phyloP scores from a whole-genome alignment of 2,888 invertebrate genomes.

The Axea sp. region DNA sequence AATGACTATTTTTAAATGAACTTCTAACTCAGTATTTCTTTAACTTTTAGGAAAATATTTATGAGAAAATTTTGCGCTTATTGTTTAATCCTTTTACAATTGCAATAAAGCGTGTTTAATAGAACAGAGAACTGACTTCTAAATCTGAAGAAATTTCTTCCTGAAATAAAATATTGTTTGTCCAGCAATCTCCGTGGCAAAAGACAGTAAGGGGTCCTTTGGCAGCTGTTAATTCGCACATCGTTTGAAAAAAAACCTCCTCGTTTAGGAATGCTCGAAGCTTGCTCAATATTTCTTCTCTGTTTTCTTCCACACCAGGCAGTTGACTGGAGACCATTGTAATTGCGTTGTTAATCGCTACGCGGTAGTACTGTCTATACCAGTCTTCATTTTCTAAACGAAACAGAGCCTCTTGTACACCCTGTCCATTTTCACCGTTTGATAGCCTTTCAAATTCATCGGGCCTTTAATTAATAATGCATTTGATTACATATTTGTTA shows the following conservation, averaged over 20 bases:
- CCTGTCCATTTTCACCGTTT: conserved; percentile 68
- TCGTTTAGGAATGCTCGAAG: conserved; percentile 83
- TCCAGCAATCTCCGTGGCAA: conserved; percentile 89
- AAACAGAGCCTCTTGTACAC: conserved; percentile 82
- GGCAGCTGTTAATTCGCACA: conserved; percentile 84
- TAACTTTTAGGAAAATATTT: too few species aligned
- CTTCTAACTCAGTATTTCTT: too few species aligned
- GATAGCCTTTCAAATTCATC: conserved; percentile 73
- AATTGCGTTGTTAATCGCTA: conserved; percentile 84
- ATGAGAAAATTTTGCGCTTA: too few species aligned
- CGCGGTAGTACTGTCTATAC: conserved; percentile 85
- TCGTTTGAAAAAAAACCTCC: conserved; percentile 84
- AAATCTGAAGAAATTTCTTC: conserved; percentile 76
- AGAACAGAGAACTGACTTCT: conserved; percentile 67
- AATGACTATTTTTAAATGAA: too few species aligned
- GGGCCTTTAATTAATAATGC: conserved; percentile 70
- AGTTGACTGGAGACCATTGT: conserved; percentile 82
- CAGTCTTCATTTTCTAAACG: conserved; percentile 84
- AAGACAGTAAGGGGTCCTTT: conserved; percentile 85
- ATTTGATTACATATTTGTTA: too few species aligned
- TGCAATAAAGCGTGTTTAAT: too few species aligned
- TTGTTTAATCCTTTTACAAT: too few species aligned
- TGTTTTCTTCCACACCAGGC: conserved; percentile 76
- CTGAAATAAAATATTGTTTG: conserved; percentile 86
- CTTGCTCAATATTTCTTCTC: conserved; percentile 82